Conservation (phyloP, 2,888 invertebrate genomes). For the Leucozona laternaria region DNA sequence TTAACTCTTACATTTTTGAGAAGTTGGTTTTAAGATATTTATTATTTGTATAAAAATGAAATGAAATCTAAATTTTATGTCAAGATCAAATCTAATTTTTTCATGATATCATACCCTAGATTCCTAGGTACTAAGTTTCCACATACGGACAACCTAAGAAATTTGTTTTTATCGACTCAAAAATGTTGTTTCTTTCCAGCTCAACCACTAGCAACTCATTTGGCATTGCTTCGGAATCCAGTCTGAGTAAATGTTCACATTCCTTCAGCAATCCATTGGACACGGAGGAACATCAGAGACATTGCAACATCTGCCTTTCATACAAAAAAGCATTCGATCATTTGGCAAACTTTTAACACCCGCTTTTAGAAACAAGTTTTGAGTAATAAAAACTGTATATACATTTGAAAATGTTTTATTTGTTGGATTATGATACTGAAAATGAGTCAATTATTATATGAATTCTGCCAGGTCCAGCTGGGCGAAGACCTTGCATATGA, state of each 20-base stretch:
- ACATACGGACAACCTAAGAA: no score
- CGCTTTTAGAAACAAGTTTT: not conserved
- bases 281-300: constrained; percentile 77
- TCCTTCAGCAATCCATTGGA: constrained; percentile 56
- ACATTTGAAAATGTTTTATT: constrained; percentile 29
- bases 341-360: constrained; percentile 13
- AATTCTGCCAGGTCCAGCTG: constrained; percentile 82
- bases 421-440: constrained; percentile 13
- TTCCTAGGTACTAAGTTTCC: no score
- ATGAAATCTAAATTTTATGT: no score
- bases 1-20: no score
- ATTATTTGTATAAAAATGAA: no score
- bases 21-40: no score
- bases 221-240: constrained; percentile 32
- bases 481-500: constrained; percentile 82
- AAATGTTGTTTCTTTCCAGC: constrained; percentile 38
- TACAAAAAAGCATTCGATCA: constrained; percentile 78
- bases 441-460: constrained; percentile 76
- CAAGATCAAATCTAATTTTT: no score
- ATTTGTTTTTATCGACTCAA: not conserved
- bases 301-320: constrained; percentile 79
- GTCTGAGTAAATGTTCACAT: constrained; percentile 53
- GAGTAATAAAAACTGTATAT: constrained; percentile 35
- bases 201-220: constrained; percentile 77
- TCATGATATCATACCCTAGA: no score